Percentiles rank a stretch among this genome's conserved stretches.
Evolutionary conservation across 2,113 vertebrate genomes (phyloP).

Genomic region (Panthera tigris): DNA sequence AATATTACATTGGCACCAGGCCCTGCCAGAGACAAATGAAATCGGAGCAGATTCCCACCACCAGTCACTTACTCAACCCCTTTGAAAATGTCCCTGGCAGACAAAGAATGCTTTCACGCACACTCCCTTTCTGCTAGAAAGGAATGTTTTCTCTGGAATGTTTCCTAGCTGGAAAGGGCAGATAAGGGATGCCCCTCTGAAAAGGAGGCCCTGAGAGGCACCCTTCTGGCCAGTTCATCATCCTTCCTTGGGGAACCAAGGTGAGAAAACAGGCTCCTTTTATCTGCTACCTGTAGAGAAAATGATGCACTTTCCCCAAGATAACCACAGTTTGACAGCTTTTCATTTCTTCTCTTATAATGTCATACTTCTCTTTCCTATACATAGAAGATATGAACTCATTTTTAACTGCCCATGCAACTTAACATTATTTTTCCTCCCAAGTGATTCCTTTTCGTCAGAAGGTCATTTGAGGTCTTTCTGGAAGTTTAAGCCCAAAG

Average conservation of each 20-base stretch:
- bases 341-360: neutral
- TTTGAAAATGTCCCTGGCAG: constrained; percentile 53
- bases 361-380: neutral
- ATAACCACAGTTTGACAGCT: neutral
- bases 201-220: neutral
- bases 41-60: constrained; percentile 61
- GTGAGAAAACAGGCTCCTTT: neutral
- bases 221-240: too few relatives aligned
- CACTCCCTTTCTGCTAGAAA: neutral
- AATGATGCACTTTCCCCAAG: neutral
- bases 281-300: neutral
- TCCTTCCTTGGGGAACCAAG: neutral
- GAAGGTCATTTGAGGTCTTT: neutral
- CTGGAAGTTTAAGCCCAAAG: neutral
- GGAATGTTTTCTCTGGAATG: neutral
- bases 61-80: constrained; percentile 38
- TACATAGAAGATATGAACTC: neutral
- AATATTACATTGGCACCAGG: constrained; percentile 76
- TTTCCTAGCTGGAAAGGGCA: neutral
- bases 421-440: neutral
- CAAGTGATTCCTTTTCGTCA: neutral
- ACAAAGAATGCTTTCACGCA: neutral
- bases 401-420: neutral
- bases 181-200: neutral
- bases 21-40: constrained; percentile 69